phyloP scores from a whole-genome alignment of 2,113 vertebrate genomes.

The Percopsis transmontana region DNA sequence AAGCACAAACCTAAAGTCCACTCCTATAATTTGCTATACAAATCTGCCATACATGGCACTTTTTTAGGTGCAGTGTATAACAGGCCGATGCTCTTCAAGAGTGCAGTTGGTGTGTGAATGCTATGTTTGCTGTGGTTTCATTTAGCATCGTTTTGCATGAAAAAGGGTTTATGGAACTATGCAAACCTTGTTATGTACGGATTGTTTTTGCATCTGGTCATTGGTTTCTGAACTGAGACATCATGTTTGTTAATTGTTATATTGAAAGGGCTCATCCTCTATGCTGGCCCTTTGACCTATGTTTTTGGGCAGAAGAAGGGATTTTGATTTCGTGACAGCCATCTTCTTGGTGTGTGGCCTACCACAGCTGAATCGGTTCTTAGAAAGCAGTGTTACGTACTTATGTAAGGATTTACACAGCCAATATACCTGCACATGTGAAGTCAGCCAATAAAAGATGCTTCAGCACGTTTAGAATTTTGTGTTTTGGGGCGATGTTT shows the following conservation, averaged over 20 bases:
- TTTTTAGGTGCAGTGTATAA: too few relatives aligned
- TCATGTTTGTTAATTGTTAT: neutral
- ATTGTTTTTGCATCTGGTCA: too few relatives aligned
- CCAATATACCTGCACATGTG: neutral
- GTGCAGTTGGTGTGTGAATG: too few relatives aligned
- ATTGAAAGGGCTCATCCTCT: conserved; percentile 2
- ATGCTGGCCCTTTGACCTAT: neutral
- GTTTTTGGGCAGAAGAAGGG: neutral
- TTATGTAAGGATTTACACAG: neutral
- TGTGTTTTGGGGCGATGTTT: conserved; percentile 11
- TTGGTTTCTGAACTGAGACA: neutral
- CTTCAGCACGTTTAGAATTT: conserved; percentile 8
- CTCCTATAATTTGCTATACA: too few relatives aligned
- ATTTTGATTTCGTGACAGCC: neutral
- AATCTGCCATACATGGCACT: too few relatives aligned
- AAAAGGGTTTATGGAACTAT: too few relatives aligned
- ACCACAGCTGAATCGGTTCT: neutral
- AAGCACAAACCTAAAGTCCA: too few relatives aligned
- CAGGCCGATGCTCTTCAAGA: too few relatives aligned
- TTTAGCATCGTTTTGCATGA: too few relatives aligned
- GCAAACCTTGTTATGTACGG: too few relatives aligned
- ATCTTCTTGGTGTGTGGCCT: neutral
- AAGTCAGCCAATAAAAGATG: conserved; percentile 41
- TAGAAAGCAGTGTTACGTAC: neutral
- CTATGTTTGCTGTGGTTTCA: too few relatives aligned